These are phyloP conservation scores for Reticulitermes speratus DNA, from an alignment of 1,140 invertebrate genomes.

Conservation along the genomic window DNA sequence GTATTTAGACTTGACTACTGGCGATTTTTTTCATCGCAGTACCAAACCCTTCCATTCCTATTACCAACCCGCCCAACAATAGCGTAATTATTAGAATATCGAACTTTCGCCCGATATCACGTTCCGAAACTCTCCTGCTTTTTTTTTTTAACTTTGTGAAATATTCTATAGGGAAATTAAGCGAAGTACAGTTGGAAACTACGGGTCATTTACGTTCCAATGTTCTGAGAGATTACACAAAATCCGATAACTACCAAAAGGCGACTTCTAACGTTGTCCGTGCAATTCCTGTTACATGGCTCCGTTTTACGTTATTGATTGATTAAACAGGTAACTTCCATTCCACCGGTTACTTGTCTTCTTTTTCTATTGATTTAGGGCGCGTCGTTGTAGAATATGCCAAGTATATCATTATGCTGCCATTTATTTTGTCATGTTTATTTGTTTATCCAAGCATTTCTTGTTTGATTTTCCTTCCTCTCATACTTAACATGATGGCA, in stretches of 20 bases:
- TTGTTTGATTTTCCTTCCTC: too few relatives aligned
- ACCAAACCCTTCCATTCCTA: background rate
- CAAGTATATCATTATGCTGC: too few relatives aligned
- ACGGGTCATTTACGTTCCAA: background rate
- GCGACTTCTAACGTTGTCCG: background rate
- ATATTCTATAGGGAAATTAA: conserved; percentile 5
- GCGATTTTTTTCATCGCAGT: background rate
- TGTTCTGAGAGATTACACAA: background rate
- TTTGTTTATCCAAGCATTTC: too few relatives aligned
- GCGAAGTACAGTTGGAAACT: background rate
- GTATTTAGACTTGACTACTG: background rate
- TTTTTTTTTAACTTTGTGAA: background rate
- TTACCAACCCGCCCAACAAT: background rate
- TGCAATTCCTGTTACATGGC: background rate
- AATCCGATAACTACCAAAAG: conserved; percentile 4
- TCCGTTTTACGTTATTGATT: background rate
- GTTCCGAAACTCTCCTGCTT: background rate
- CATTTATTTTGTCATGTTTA: too few relatives aligned
- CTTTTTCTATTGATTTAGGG: background rate
- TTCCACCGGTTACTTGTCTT: background rate
- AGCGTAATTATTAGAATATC: background rate
- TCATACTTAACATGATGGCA: too few relatives aligned
- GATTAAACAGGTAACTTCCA: background rate
- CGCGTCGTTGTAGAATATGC: too few relatives aligned
- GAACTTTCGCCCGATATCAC: background rate